These are phyloP conservation scores for Cyclura pinguis DNA, from an alignment of 2,797 vertebrate species.

Conservation along the genomic window DNA sequence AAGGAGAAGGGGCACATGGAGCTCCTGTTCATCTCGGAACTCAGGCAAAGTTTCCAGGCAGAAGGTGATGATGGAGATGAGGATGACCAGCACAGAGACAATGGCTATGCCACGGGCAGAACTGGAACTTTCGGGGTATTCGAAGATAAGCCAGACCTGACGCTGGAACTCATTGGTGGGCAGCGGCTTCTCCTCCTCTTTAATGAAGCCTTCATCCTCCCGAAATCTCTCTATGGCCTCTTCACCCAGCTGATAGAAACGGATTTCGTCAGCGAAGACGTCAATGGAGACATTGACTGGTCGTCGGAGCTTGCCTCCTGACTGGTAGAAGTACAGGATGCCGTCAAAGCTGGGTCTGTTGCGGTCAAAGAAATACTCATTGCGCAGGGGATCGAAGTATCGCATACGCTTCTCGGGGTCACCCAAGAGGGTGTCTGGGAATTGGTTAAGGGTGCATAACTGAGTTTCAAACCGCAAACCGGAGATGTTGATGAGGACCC, in stretches of 20 bases:
- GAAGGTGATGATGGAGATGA: constrained; percentile 97
- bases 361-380: constrained; percentile 98
- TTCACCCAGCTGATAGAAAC: constrained; percentile 94
- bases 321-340: constrained; percentile 96
- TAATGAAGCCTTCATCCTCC: constrained; percentile 95
- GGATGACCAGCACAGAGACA: constrained; percentile 95
- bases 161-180: constrained; percentile 93
- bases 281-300: constrained; percentile 96
- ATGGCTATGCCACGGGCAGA: constrained; percentile 94
- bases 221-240: constrained; percentile 94
- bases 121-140: constrained; percentile 95
- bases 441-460: constrained; percentile 93
- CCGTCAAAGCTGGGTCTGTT: constrained; percentile 96
- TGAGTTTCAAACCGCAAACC: constrained; percentile 94
- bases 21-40: constrained; percentile 93
- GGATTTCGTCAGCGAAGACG: constrained; percentile 93
- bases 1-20: constrained; percentile 72
- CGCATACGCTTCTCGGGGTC: constrained; percentile 92
- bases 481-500: constrained; percentile 94
- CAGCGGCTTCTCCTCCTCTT: constrained; percentile 93
- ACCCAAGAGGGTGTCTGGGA: constrained; percentile 92
- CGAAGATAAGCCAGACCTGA: constrained; percentile 98
- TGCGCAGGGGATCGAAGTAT: constrained; percentile 95
- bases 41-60: constrained; percentile 96
- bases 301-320: constrained; percentile 91